Evolutionary conservation across 64 coral and sea anemone genomes (phyloP).

Genomic region (Catalaphyllia jardinei): DNA sequence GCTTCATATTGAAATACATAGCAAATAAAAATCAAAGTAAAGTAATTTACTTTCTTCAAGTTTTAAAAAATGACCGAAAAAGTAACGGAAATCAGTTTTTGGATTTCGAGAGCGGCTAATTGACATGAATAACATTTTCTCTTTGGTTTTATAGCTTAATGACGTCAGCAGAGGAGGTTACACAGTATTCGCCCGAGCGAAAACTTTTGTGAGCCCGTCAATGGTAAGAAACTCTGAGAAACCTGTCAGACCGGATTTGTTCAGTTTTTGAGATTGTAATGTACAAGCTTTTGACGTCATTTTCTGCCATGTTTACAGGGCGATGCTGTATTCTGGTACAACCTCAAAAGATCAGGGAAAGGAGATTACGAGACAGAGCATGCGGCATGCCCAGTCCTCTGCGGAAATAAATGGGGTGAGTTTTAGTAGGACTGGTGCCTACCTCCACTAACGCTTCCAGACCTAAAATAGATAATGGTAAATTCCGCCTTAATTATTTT

Average conservation of each 20-base stretch:
- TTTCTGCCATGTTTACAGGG: constrained; percentile 36
- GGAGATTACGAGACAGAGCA: constrained; percentile 82
- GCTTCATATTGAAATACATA: too few species aligned
- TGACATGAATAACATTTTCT: neutral
- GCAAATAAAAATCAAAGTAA: too few species aligned
- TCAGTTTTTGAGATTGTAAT: too few species aligned
- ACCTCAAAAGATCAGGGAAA: constrained; percentile 76
- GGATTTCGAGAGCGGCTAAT: too few species aligned
- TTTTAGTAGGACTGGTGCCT: neutral
- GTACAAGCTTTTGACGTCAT: too few species aligned
- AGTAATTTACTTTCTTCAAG: too few species aligned
- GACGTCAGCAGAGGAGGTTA: constrained; percentile 78
- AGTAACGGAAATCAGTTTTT: too few species aligned
- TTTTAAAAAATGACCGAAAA: too few species aligned
- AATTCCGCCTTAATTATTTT: too few species aligned
- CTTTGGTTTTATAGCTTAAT: constrained; percentile 57
- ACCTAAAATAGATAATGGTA: too few species aligned
- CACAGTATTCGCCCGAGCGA: constrained; percentile 74
- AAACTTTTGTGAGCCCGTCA: constrained; percentile 54
- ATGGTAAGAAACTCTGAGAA: constrained; percentile 45
- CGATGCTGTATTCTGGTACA: constrained; percentile 96
- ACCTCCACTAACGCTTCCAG: neutral
- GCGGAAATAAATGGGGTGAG: constrained; percentile 96
- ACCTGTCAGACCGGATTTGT: too few species aligned
- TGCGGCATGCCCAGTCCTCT: constrained; percentile 88